Conservation (phyloP, 2,113 vertebrate species). For the Stigmatopora nigra region DNA sequence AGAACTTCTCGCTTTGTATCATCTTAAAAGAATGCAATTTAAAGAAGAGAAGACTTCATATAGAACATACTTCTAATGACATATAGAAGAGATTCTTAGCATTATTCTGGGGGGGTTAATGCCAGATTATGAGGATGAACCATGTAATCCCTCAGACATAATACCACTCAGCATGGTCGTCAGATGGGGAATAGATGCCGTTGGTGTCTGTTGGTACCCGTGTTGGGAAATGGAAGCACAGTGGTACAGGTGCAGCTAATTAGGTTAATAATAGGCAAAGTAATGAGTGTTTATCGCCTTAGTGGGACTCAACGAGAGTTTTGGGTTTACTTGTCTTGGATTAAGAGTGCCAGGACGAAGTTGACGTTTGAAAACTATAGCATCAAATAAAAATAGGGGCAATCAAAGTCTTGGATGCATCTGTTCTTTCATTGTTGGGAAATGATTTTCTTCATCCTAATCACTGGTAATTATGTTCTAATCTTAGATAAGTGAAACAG, state of each 20-base stretch:
- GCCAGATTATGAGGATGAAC: conserved; percentile 37
- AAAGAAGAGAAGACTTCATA: conserved; percentile 2
- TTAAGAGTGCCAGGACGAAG: conserved; percentile 24
- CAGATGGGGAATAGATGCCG: conserved; percentile 17
- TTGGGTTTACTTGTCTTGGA: conserved; percentile 37
- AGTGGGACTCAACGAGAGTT: conserved; percentile 34
- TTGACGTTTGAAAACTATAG: conserved; percentile 6
- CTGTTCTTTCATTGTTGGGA: conserved; percentile 12
- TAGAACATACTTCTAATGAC: conserved; percentile 27
- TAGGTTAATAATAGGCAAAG: conserved; percentile 37
- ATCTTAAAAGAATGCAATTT: not conserved
- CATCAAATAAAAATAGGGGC: conserved; percentile 25
- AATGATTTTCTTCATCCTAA: conserved; percentile 9
- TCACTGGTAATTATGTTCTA: conserved; percentile 7
- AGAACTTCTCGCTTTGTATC: not conserved
- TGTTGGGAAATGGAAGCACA: conserved; percentile 5
- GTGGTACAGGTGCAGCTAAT: conserved; percentile 48
- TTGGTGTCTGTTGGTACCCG: conserved; percentile 12
- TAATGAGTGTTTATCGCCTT: conserved; percentile 53
- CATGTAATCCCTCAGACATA: conserved; percentile 42
- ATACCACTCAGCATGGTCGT: conserved; percentile 19
- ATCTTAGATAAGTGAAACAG: conserved; percentile 21
- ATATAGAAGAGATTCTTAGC: conserved; percentile 26
- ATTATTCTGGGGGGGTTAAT: conserved; percentile 32
- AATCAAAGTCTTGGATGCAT: not conserved